These are phyloP conservation scores for Aphelenchoides avenae DNA, from an alignment of 1,140 invertebrate species.

Conservation along the genomic window DNA sequence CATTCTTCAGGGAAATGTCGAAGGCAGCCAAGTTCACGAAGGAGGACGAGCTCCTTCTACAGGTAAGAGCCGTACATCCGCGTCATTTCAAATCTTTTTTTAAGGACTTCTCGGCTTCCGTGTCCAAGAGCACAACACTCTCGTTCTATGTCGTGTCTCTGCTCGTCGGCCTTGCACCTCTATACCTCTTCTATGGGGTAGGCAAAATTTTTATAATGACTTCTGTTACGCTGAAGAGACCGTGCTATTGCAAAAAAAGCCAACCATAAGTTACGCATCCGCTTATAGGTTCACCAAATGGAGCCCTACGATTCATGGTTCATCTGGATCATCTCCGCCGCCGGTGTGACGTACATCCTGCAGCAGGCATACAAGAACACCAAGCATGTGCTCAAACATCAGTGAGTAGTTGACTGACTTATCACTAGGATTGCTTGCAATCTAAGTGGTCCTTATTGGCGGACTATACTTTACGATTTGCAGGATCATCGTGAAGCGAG, in stretches of 20 bases:
- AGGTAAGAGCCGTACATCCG: slow-evolving; percentile 33
- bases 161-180: slow-evolving; percentile 40
- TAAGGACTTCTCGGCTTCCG: slow-evolving; percentile 95
- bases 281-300: slow-evolving; percentile 95
- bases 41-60: slow-evolving; percentile 88
- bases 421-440: background rate
- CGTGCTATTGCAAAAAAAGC: too few species aligned
- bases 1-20: too few species aligned
- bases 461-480: too few species aligned
- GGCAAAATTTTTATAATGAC: too few species aligned
- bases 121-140: slow-evolving; percentile 92
- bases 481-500: slow-evolving; percentile 83
- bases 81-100: too few species aligned
- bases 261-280: too few species aligned
- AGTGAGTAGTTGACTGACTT: slow-evolving; percentile 65
- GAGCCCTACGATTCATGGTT: slow-evolving; percentile 74
- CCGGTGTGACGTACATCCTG: slow-evolving; percentile 82
- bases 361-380: slow-evolving; percentile 94
- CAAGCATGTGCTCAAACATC: slow-evolving; percentile 96
- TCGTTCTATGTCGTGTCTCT: slow-evolving; percentile 77
- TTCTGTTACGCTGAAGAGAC: too few species aligned
- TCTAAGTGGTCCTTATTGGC: background rate
- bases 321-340: slow-evolving; percentile 75
- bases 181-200: slow-evolving; percentile 96
- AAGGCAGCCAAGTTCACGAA: slow-evolving; percentile 72